Conservation (phyloP, 2,113 vertebrate genomes). For the Phrynosoma platyrhinos region DNA sequence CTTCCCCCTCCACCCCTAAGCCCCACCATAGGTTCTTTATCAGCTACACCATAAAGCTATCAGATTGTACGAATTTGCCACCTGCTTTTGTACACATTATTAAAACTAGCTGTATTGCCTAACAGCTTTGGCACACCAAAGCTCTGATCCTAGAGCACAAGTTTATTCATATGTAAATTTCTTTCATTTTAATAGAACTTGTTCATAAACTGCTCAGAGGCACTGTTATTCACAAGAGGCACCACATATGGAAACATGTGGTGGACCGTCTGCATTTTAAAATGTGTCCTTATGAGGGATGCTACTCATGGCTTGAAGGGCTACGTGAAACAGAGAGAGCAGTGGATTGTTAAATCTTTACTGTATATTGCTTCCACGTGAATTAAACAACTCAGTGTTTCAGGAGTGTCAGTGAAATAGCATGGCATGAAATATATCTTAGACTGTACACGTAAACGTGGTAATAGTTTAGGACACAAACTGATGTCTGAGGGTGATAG, state of each 20-base stretch:
- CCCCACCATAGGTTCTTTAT: background rate
- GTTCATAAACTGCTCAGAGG: constrained; percentile 6
- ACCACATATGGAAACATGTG: background rate
- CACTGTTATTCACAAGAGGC: constrained; percentile 1
- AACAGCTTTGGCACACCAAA: constrained; percentile 22
- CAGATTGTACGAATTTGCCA: constrained; percentile 26
- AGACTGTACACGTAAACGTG: background rate
- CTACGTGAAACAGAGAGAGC: background rate
- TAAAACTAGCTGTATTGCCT: constrained; percentile 25
- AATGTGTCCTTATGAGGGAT: background rate
- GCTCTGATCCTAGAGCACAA: constrained; percentile 3
- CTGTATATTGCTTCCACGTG: background rate
- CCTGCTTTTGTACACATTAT: constrained; percentile 27
- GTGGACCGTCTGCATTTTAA: background rate
- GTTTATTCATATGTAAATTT: constrained; percentile 38
- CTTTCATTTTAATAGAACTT: constrained; percentile 4
- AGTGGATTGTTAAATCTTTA: background rate
- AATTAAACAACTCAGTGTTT: background rate
- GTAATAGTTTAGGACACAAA: too few relatives aligned
- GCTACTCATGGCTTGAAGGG: background rate
- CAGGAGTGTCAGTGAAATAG: background rate
- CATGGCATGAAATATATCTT: background rate
- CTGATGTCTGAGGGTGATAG: too few relatives aligned
- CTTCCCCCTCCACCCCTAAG: background rate
- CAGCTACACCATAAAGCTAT: constrained; percentile 22